phyloP scores from a whole-genome alignment of 2,113 vertebrate genomes.

The Puma concolor region DNA sequence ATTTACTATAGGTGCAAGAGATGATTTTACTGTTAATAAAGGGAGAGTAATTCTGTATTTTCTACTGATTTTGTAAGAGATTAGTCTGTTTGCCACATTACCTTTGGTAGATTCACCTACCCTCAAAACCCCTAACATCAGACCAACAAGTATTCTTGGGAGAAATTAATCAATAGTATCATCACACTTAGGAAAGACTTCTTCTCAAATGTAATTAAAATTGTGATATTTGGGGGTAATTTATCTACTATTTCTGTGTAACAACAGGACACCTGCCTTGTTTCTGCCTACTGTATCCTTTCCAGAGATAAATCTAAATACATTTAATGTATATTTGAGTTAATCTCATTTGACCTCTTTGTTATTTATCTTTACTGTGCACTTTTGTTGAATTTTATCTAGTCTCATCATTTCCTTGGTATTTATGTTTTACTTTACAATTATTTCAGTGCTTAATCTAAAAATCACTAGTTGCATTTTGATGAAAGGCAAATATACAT shows the following conservation, averaged over 20 bases:
- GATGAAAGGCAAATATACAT: background rate
- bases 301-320: background rate
- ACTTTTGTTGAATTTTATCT: background rate
- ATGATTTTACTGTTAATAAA: background rate
- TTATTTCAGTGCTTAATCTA: background rate
- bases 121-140: background rate
- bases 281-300: background rate
- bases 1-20: background rate
- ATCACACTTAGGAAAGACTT: background rate
- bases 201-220: background rate
- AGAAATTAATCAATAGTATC: background rate
- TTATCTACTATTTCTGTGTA: background rate
- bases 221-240: background rate
- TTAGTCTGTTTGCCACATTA: background rate
- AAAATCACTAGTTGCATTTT: background rate
- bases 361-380: background rate
- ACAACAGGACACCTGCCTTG: background rate
- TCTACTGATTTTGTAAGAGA: background rate
- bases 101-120: background rate
- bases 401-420: background rate
- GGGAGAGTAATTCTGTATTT: background rate
- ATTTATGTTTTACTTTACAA: background rate
- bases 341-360: background rate
- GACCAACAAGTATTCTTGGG: background rate
- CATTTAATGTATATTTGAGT: background rate